Evolutionary conservation across 2,113 vertebrate species (phyloP), one percentile per base, ranked within the genome.

Genomic region (Chaenogobius annularis): DNA sequence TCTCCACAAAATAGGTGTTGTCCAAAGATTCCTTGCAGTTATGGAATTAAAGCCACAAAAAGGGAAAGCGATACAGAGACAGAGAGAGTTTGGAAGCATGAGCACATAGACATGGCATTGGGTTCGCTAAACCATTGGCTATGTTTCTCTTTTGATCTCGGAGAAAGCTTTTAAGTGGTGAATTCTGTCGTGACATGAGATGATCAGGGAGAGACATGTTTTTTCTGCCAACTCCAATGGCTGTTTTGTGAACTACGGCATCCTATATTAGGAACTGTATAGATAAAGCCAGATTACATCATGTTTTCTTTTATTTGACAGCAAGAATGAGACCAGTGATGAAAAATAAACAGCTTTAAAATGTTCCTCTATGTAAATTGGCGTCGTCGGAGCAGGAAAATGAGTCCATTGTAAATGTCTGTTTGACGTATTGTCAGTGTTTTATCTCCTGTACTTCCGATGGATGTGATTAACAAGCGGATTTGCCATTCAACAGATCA

Each of bases 1-100:
- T 91, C 90, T 91, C 91, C 90, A 89, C 88, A 88, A 90, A 91
- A 89, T 92, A 92, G 88, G 92, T 92, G 92, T 93, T 92, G 90
- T 91, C 90, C 86, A 84, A 82, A 88, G 90, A 91, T 92, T 91
- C 90, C 82, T 85, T 69, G 71, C 85, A 89, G 86, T 91, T 90
- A 89, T 86, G 83, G 90, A 90, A 91, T 92, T 88, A 88, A 91
- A 91, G 79, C 83, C 83, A 82, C 70, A 84, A 78, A 83, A 82
- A 81, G 76, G 75, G 63, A 82, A 76, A 52, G 61, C 7, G 55
- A 82, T 82, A 80, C 23, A 59, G 70, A 54, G 75, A 66, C 20
- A 66, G 70, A 9, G 13, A 66, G 70, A 17, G 13, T 61, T 40
- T 23, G 61, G 19, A 40, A 72, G 52, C 73, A 54, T 31, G 66